Conservation (phyloP, 2,797 vertebrate species). For the Gallirallus australis region DNA sequence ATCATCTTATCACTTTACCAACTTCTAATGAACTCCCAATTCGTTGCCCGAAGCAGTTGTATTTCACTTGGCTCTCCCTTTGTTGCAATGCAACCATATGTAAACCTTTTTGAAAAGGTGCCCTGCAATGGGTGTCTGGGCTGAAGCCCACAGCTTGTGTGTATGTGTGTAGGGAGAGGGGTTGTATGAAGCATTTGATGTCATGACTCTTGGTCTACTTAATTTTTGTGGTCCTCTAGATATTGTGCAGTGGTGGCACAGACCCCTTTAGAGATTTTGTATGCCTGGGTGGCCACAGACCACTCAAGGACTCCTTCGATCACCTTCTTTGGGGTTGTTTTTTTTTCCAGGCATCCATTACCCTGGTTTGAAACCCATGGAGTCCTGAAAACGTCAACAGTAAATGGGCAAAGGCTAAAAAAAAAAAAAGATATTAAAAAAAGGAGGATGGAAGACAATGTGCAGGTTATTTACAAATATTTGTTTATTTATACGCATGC, state of each 20-base stretch:
- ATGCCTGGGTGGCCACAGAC: not conserved
- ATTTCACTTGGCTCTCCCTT: not conserved
- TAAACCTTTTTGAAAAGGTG: not conserved
- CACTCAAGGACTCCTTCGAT: fast-evolving
- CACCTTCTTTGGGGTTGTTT: not conserved
- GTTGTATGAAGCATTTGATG: not conserved
- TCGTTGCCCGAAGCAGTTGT: not conserved
- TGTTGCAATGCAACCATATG: not conserved
- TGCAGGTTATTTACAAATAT: not conserved
- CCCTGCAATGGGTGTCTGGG: not conserved
- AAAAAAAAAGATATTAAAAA: not conserved
- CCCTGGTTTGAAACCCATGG: not conserved
- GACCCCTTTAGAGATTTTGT: not conserved
- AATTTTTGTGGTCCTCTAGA: not conserved
- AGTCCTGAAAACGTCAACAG: not conserved
- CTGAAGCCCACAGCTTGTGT: not conserved
- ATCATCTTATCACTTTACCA: not conserved
- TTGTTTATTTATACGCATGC: not conserved
- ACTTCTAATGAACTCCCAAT: fast-evolving
- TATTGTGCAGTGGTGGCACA: not conserved
- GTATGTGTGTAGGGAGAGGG: not conserved
- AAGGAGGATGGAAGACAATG: not conserved
- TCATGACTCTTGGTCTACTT: not conserved
- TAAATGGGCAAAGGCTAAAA: not conserved
- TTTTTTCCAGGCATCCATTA: not conserved